phyloP scores from a whole-genome alignment of 2,797 vertebrate genomes.

The Molossus alvarezi region DNA sequence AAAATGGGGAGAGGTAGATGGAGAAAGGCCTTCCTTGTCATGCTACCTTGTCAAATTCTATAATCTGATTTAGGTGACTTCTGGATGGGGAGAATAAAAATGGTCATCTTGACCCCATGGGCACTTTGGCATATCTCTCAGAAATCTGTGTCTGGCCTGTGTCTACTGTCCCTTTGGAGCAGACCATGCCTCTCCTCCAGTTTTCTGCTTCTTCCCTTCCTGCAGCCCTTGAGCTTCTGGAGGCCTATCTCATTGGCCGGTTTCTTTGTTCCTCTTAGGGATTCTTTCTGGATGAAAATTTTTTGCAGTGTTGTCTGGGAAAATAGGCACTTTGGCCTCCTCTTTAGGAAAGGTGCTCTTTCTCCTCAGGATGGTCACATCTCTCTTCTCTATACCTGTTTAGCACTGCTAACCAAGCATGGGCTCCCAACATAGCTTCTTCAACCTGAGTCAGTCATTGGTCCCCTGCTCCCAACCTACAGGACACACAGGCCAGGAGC shows the following conservation, averaged over 20 bases:
- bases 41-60: neutral
- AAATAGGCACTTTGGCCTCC: neutral
- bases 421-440: neutral
- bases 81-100: neutral
- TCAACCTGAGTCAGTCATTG: neutral
- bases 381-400: neutral
- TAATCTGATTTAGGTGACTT: neutral
- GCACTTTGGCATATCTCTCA: neutral
- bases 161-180: neutral
- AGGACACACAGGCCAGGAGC: neutral
- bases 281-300: neutral
- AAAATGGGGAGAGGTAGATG: neutral
- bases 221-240: neutral
- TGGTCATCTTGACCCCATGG: neutral
- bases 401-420: neutral
- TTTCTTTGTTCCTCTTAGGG: neutral
- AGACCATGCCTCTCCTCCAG: neutral
- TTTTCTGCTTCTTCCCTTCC: neutral
- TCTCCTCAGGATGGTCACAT: neutral
- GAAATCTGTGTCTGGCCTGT: neutral
- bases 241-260: neutral
- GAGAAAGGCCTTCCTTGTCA: neutral
- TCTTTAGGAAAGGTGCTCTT: neutral
- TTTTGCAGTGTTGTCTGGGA: neutral
- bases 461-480: neutral